Percentiles rank a stretch among this genome's conserved stretches.
phyloP scores from a whole-genome alignment of 2,797 vertebrate species.

The Etheostoma nigrum region DNA sequence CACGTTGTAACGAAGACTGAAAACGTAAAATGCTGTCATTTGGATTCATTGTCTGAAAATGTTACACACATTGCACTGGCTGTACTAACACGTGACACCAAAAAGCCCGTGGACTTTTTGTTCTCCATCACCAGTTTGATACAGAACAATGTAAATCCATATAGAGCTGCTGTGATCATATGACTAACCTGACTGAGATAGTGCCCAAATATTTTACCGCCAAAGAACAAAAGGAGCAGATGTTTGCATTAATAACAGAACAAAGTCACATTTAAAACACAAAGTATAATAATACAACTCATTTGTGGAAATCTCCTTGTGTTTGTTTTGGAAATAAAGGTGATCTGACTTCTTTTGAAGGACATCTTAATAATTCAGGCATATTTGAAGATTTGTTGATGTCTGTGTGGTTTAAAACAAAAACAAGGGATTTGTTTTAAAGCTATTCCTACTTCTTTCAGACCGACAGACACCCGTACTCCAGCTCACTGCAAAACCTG shows the following conservation, averaged over 20 bases:
- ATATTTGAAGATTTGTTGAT: background rate
- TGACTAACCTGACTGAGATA: background rate
- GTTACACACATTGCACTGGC: too few relatives aligned
- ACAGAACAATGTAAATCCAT: background rate
- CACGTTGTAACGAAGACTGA: too few relatives aligned
- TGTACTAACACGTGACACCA: background rate
- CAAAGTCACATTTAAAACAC: background rate
- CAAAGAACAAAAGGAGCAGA: background rate
- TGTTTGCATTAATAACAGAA: background rate
- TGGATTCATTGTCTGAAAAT: too few relatives aligned
- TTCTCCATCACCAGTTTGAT: too few relatives aligned
- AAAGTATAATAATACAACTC: background rate
- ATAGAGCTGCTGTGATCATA: background rate
- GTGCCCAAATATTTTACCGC: background rate
- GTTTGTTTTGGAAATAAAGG: background rate
- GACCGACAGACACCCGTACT: background rate
- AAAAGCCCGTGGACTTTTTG: too few relatives aligned
- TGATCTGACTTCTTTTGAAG: background rate
- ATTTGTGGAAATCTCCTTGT: too few relatives aligned
- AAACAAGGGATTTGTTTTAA: background rate
- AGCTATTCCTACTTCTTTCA: background rate
- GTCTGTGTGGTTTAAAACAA: background rate
- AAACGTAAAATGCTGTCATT: too few relatives aligned
- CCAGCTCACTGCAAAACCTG: background rate
- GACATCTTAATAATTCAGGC: too few relatives aligned